Evolutionary conservation across 2,888 invertebrate genomes (phyloP), one percentile per base, ranked within the genome.

Genomic region (Trachelus tabidus): DNA sequence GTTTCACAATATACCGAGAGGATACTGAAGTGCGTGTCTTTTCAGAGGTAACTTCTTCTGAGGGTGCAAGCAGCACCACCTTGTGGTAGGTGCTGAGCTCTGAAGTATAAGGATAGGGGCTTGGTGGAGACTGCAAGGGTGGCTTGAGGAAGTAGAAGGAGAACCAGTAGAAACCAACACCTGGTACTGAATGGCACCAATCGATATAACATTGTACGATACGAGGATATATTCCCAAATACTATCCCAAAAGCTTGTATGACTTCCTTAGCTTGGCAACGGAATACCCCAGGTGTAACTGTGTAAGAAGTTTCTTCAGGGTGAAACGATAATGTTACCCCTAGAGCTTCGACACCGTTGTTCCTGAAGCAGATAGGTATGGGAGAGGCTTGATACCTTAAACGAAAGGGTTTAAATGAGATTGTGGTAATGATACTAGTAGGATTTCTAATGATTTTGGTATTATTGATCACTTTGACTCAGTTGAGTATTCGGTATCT

Each of bases 171-270:
- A 68, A 37, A n/a, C 76, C 77, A 84, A 84, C 84, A 86, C 90
- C 90, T 90, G 90, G 90, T 83, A 90, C 90, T 85, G 88, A 87
- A 89, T 87, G 91, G 90, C 87, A 90, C 90, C 87, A 90, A 91
- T 91, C 90, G 87, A 90, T 90, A 89, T 85, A 87, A 69, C 69
- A 40, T 40, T 40, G 40, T 40, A 69, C 69, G 69, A 33, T 69
- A 33, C 12, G 33, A 69, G 69, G 30, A 30, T 69, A 69, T 30
- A 11, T 31, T 77, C 75, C 76, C 79, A 76, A 82, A 81, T 76
- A 82, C 73, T 76, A 73, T 76, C 78, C 76, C 79, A 75, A 68
- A 81, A 83, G 79, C 85, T 85, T 80, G 79, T 79, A 82, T 34
- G 69, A 81, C 79, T 82, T 81, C 75, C 69, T 30, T 30, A 69